phyloP scores from a whole-genome alignment of 2,888 invertebrate genomes.

The Holacanthella duospinosa region DNA sequence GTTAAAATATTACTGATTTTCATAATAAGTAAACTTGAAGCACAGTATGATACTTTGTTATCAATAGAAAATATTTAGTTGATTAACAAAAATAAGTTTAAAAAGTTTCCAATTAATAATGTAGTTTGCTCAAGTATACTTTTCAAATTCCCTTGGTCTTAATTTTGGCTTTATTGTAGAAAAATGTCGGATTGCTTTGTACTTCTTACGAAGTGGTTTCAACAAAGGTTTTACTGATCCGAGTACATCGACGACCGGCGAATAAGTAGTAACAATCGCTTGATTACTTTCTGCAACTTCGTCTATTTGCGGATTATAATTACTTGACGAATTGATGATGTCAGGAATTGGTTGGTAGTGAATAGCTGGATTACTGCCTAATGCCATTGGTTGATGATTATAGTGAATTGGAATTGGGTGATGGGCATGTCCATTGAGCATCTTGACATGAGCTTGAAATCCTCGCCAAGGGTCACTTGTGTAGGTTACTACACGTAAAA shows the following conservation, averaged over 20 bases:
- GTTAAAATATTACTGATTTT: neutral
- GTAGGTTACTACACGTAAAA: slow-evolving; percentile 11
- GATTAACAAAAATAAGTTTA: too few species aligned
- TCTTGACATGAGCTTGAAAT: slow-evolving; percentile 14
- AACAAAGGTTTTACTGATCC: neutral
- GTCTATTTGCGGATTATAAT: neutral
- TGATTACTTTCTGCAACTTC: neutral
- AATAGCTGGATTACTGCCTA: neutral
- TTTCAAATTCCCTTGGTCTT: too few species aligned
- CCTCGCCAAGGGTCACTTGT: slow-evolving; percentile 14
- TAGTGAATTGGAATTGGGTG: neutral
- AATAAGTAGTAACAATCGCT: too few species aligned
- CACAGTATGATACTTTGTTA: too few species aligned
- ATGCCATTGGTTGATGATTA: neutral
- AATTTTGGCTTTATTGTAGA: neutral
- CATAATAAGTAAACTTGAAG: neutral
- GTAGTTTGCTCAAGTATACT: too few species aligned
- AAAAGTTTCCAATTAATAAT: too few species aligned
- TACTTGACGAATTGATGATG: neutral
- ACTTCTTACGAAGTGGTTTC: neutral
- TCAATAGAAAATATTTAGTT: too few species aligned
- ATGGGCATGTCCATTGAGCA: slow-evolving; percentile 11
- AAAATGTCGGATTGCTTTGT: neutral
- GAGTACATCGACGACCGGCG: too few species aligned
- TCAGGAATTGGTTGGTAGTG: neutral